Evolutionary conservation across 2,113 vertebrate genomes (phyloP), one percentile per base, ranked within the genome.

Genomic region (Aptenodytes forsteri): DNA sequence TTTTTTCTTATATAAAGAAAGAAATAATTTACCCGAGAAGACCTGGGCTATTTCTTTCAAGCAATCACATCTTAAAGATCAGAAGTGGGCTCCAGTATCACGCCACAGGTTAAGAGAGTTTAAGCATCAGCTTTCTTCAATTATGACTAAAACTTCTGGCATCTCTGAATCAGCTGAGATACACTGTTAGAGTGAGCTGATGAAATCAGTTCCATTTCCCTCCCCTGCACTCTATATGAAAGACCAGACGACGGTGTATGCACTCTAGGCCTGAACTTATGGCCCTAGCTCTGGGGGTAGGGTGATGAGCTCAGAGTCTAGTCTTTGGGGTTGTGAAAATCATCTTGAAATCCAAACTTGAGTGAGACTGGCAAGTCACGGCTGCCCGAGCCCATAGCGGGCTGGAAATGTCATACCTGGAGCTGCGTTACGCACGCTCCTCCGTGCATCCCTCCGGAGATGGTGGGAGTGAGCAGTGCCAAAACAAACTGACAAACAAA

Each of bases 101-200:
- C 2, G 5, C 89, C 90, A 90, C 79, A 90, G 71, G 82, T 91
- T 93, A 91, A 83, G 67, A 82, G 44, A 83, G 82, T 77, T 93
- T 94, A 91, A 94, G 89, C 78, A 83, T 82, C 82, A 85, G 56
- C 81, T 87, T 91, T 93, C 79, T 94, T 93, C 64, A 62, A 9
- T 73, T 66, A 49, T n/a, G 71, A 77, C 70, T 91, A 86, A 83
- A 95, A 54, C 34, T 84, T 79, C 62, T 86, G 85, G 78, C 59
- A 50, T n/a, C 34, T 85, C 83, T 96, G 93, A 90, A 95, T 96
- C 90, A 93, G 87, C 91, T 84, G 47, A 87, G 73, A 76, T 34
- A 59, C 0, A 1, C 62, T 34, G 78, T 50, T 79, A 59, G 50
- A 79, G n/a, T 26, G 40, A 89, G 70, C 54, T 71, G 78, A 77